These are phyloP conservation scores for Acrocephalus arundinaceus DNA, from an alignment of 2,113 vertebrate species.

Conservation along the genomic window DNA sequence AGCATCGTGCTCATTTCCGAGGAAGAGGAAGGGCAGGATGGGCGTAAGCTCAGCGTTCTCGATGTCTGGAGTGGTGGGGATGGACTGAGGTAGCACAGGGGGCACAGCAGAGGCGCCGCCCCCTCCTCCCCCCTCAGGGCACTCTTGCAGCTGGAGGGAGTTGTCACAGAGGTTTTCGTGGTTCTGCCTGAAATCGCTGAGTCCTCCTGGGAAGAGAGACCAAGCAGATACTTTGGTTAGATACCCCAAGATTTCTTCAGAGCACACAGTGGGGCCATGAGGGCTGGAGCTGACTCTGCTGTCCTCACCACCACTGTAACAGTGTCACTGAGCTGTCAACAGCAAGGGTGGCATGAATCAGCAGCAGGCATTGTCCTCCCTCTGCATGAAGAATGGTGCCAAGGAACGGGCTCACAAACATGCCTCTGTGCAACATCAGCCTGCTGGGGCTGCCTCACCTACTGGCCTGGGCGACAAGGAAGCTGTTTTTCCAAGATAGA, in stretches of 20 bases:
- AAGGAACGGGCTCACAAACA: background rate
- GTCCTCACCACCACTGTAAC: background rate
- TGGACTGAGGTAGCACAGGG: conserved; percentile 86
- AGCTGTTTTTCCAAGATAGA: background rate
- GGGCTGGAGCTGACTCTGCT: background rate
- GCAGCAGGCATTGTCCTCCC: background rate
- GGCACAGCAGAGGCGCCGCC: conserved; percentile 72
- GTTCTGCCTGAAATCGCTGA: conserved; percentile 91
- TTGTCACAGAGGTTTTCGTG: conserved; percentile 96
- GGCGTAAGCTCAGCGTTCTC: conserved; percentile 96
- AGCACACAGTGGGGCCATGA: background rate
- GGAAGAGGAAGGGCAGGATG: conserved; percentile 94
- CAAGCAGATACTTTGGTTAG: conserved; percentile 10
- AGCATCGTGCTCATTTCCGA: conserved; percentile 94
- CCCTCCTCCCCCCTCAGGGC: conserved; percentile 81
- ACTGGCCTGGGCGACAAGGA: accelerated
- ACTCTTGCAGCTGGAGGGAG: conserved; percentile 93
- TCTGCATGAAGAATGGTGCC: accelerated
- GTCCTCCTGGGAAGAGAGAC: conserved; percentile 82
- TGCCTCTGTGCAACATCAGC: background rate
- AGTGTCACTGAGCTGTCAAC: background rate
- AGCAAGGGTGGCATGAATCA: background rate
- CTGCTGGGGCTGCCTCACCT: background rate
- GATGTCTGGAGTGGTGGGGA: conserved; percentile 94
- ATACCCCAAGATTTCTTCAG: background rate